Base-by-base conservation (phyloP, 2,113 vertebrate genomes). In the Gobio gobio region DNA sequence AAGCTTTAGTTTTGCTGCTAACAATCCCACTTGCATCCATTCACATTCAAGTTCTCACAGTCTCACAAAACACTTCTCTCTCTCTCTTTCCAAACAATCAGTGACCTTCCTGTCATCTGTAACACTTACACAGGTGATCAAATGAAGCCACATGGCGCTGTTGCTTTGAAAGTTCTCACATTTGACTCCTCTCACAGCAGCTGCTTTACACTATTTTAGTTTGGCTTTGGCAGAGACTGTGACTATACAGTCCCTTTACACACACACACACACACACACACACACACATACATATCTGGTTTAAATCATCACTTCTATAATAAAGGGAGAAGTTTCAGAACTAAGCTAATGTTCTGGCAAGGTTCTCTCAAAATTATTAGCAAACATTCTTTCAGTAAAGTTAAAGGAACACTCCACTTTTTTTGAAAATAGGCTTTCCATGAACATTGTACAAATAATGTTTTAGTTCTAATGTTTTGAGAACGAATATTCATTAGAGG, bases 151-250 rank as follows among this genome's bases (percentile, higher is more conserved):
- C 85, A 86, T 89, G 79, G 83, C 73, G 89, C 77, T 73, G 86
- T 68, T 70, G 24, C 92, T 94, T 94, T 95, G 92, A 94, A 92
- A 91, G 91, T 87, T 81, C 87, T 90, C 92, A 91, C 90, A 93
- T 92, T 92, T 83, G 80, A 92, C 90, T 92, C 91, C 89, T 87
- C 91, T 90, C 24, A 6, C 90, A 91, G 93, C 94, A 94, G 94
- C 94, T 95, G 94, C 91, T 92, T 85, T 75, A 85, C 90, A 93
- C 95, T 95, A 95, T 95, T 95, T 91, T 91, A 59, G 93, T 91
- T 87, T 84, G 86, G 88, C 87, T 91, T 89, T 89, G 90, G 82
- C 90, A 80, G 40, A 87, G 90, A 84, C 86, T 89, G 84, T 59
- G 89, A 90, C 88, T 88, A 20, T 3, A 85, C 83, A 87, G 90